Evolutionary conservation across 2,797 vertebrate species (phyloP).

Genomic region (Gobio occitaniae): DNA sequence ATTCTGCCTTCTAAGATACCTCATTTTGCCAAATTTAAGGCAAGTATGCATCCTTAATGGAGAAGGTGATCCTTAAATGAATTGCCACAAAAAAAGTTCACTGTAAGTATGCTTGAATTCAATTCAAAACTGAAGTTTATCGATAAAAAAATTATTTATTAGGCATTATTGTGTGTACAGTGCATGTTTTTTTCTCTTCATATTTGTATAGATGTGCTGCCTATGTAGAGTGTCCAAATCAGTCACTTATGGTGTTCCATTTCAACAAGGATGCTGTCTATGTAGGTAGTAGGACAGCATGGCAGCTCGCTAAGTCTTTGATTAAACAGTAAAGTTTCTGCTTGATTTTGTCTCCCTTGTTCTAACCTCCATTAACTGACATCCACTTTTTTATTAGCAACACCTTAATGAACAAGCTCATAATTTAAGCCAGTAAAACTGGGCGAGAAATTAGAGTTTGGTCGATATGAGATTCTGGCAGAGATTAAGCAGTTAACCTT

Average conservation of each 20-base stretch:
- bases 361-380: constrained; percentile 45
- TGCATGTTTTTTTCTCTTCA: neutral
- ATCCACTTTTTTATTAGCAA: constrained; percentile 50
- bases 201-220: neutral
- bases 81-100: neutral
- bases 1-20: neutral
- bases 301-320: constrained; percentile 12
- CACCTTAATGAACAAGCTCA: constrained; percentile 47
- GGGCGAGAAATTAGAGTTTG: constrained; percentile 46
- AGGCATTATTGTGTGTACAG: neutral
- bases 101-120: neutral
- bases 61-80: neutral
- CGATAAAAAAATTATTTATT: neutral
- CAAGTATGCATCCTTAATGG: neutral
- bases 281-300: neutral
- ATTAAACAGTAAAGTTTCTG: constrained; percentile 53
- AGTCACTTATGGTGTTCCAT: neutral
- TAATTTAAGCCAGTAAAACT: constrained; percentile 44
- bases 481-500: constrained; percentile 7
- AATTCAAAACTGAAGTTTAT: neutral
- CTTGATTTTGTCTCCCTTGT: constrained; percentile 52
- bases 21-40: neutral
- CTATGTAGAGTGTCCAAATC: neutral
- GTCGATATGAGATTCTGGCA: constrained; percentile 41
- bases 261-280: neutral